Evolutionary conservation across 2,113 vertebrate species (phyloP).

Genomic region (Sapajus apella): DNA sequence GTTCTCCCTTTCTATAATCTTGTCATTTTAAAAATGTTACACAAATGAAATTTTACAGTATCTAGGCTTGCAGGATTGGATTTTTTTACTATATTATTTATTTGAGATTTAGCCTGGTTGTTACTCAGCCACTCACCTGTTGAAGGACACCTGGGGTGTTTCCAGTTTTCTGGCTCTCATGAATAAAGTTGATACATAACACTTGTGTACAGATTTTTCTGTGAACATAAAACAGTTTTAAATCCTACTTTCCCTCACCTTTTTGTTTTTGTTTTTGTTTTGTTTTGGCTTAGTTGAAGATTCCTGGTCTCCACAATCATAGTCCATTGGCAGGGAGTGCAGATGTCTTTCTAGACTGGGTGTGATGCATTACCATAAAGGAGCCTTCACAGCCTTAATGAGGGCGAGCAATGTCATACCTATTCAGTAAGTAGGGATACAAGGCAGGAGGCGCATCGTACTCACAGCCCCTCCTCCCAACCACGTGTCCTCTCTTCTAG

Average conservation of each 20-base stretch:
- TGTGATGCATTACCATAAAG: rapidly evolving
- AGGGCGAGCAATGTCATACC: background rate
- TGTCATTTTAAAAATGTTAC: background rate
- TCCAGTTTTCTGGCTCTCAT: background rate
- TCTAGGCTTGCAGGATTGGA: background rate
- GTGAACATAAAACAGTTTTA: background rate
- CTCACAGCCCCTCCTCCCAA: background rate
- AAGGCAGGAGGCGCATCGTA: background rate
- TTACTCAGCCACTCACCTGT: background rate
- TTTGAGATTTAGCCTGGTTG: background rate
- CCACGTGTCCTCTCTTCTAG: rapidly evolving
- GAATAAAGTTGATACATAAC: background rate
- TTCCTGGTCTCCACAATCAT: background rate
- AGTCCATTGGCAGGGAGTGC: background rate
- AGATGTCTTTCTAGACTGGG: background rate
- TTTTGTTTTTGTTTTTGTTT: background rate
- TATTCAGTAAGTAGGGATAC: background rate
- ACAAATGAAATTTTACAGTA: background rate
- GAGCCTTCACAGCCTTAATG: background rate
- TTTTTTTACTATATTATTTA: background rate
- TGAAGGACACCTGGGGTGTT: background rate
- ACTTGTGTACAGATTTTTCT: too few relatives aligned
- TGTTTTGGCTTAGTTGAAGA: background rate
- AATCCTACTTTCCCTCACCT: background rate
- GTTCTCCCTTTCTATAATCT: background rate